phyloP scores from a whole-genome alignment of 2,888 invertebrate genomes.

The Lithophane semibrunnea region DNA sequence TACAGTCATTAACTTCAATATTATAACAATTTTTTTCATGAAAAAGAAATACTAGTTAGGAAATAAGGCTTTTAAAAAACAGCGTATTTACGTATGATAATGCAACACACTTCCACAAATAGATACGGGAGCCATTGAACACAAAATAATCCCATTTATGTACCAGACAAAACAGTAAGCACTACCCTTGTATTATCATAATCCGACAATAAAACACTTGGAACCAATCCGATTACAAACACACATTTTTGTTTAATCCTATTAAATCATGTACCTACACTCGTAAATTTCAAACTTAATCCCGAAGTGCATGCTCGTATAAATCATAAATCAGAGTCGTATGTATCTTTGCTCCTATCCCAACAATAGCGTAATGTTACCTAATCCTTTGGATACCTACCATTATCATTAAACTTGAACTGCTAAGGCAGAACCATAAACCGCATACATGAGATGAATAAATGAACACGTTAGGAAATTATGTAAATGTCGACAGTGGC shows the following conservation, averaged over 20 bases:
- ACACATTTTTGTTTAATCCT: conserved; percentile 65
- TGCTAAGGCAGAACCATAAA: background rate
- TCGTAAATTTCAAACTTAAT: conserved; percentile 46
- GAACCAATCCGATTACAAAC: conserved; percentile 57
- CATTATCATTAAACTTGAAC: background rate
- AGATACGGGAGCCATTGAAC: background rate
- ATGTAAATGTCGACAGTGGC: background rate
- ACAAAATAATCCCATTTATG: conserved; percentile 39
- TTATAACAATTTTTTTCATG: conserved; percentile 11
- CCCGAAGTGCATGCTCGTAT: conserved; percentile 30
- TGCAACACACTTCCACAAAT: background rate
- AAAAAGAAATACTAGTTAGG: background rate
- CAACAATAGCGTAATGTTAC: background rate
- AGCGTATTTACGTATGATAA: background rate
- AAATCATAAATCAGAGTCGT: conserved; percentile 21
- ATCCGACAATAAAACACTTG: conserved; percentile 58
- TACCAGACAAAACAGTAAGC: conserved; percentile 39
- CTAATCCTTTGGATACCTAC: background rate
- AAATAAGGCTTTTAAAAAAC: background rate
- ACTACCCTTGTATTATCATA: conserved; percentile 51
- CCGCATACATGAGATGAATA: background rate
- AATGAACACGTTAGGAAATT: background rate
- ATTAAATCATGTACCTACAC: conserved; percentile 46
- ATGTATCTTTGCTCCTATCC: background rate
- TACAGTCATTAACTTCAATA: conserved; percentile 21